These are phyloP conservation scores for Aptenodytes patagonicus DNA, from an alignment of 2,113 vertebrate genomes.

Conservation along the genomic window DNA sequence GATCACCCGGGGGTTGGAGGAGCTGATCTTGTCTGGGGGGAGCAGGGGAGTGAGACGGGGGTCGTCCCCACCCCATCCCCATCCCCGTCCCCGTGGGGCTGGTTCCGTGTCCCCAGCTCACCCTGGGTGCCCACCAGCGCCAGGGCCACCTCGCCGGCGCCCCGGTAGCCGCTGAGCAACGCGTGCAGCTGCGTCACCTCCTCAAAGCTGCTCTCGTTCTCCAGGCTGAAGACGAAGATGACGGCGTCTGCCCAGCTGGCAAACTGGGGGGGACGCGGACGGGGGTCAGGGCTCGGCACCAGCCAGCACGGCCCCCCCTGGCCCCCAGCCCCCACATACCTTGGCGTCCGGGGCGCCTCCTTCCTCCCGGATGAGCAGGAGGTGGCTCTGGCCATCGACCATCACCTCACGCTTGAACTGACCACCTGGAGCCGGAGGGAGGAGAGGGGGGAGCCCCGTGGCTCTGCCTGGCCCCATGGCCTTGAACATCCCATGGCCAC, in stretches of 20 bases:
- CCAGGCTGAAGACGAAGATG: constrained; percentile 95
- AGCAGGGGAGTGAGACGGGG: rapidly evolving
- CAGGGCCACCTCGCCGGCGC: constrained; percentile 81
- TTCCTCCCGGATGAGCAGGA: constrained; percentile 93
- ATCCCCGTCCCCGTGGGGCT: rapidly evolving
- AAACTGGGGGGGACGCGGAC: constrained; percentile 73
- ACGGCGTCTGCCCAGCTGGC: constrained; percentile 92
- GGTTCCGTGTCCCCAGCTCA: constrained; percentile 41
- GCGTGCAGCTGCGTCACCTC: constrained; percentile 84
- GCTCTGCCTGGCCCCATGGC: rapidly evolving
- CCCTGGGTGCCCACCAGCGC: constrained; percentile 94
- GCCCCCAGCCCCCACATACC: constrained; percentile 55
- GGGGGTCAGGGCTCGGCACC: background rate
- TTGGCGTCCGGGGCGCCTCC: constrained; percentile 84
- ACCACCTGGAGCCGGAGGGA: constrained; percentile 72
- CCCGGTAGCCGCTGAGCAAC: constrained; percentile 77
- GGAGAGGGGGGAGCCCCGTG: background rate
- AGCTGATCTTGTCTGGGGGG: constrained; percentile 88
- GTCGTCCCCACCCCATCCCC: rapidly evolving
- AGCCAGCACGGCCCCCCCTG: rapidly evolving
- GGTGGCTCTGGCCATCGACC: constrained; percentile 90
- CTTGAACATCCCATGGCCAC: rapidly evolving
- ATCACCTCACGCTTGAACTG: constrained; percentile 93
- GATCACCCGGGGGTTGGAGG: constrained; percentile 85
- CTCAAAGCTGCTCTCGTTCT: constrained; percentile 92